Evolutionary conservation across 2,888 invertebrate species (phyloP), one percentile per base, ranked within the genome.

Genomic region (Mesodorylaimus sp.): DNA sequence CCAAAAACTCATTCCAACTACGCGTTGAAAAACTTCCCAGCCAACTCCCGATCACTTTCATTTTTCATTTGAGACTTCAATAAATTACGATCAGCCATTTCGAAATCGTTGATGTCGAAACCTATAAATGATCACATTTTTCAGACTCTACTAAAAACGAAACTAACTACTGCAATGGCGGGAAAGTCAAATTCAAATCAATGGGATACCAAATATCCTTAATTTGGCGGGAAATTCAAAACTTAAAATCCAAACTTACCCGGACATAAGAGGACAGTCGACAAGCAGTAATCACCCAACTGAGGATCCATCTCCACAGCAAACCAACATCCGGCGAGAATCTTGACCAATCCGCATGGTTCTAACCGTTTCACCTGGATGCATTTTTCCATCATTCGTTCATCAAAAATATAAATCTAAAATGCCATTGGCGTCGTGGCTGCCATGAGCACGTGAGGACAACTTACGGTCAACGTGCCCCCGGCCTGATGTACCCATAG

Each of bases 401-500:
- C 32, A 32, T 32, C 32, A 16, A 32, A 10, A 32, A 32, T 32
- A 32, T 32, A 32, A 16, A 32, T 16, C 32, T 32, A 32, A 32
- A 32, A 32, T 32, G 7, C 16, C 7, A 32, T 32, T 16, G 16
- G 16, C 16, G 32, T 16, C 7, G 16, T 7, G 16, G 16, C 32
- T 10, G 32, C 16, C 16, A 10, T 16, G 16, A 7, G 7, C 32
- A 10, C 32, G 16, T 32, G 16, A 32, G 16, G 16, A 32, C 32
- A 32, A 28, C 27, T 45, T n/a, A 45, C 45, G 13, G 29, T 45
- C 7, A 45, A n/a, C 16, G 29, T n/a, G 16, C n/a, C 45, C 5
- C 45, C 45, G 19, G 7, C n/a, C 21, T 45, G 45, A 21, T 45
- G 45, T 3, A 45, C 29, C 45, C 45, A 45, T 16, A 45, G 3